These are phyloP conservation scores for Oryzias melastigma DNA, from an alignment of 2,113 vertebrate genomes.

Conservation along the genomic window DNA sequence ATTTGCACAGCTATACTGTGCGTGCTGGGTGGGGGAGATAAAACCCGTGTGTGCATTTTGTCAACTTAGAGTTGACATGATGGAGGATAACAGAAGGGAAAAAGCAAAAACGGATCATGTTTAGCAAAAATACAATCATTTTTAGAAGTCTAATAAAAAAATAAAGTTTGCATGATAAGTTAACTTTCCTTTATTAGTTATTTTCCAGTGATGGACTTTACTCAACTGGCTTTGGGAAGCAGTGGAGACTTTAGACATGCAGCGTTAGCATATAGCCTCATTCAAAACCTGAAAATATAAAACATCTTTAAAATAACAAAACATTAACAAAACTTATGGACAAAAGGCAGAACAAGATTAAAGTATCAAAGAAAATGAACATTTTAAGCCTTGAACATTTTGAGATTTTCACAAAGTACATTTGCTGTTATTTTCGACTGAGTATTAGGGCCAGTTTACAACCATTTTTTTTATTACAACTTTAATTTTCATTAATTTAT, in stretches of 20 bases:
- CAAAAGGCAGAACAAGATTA: too few relatives aligned
- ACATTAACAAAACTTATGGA: too few relatives aligned
- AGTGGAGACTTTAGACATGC: slow-evolving; percentile 8
- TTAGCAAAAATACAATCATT: not conserved
- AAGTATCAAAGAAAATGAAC: too few relatives aligned
- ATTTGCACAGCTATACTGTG: slow-evolving; percentile 22
- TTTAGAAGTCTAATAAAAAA: slow-evolving; percentile 9
- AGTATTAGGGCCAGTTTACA: too few relatives aligned
- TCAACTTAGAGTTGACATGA: not conserved
- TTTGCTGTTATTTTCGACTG: too few relatives aligned
- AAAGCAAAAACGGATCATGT: slow-evolving; percentile 11
- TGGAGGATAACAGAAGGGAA: too few relatives aligned
- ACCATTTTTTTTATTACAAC: too few relatives aligned
- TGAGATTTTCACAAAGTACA: too few relatives aligned
- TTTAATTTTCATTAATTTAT: too few relatives aligned
- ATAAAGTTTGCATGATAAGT: not conserved
- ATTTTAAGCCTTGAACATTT: too few relatives aligned
- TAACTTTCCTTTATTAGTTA: not conserved
- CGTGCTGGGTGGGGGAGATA: slow-evolving; percentile 20
- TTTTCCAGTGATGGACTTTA: not conserved
- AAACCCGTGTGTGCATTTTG: slow-evolving; percentile 10
- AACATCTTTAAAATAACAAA: too few relatives aligned
- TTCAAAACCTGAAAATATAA: slow-evolving; percentile 10
- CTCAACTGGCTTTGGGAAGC: slow-evolving; percentile 3
- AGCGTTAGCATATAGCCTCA: slow-evolving; percentile 28